Base-by-base conservation (phyloP, 2,888 invertebrate species). In the Dysmachus trigonus region DNA sequence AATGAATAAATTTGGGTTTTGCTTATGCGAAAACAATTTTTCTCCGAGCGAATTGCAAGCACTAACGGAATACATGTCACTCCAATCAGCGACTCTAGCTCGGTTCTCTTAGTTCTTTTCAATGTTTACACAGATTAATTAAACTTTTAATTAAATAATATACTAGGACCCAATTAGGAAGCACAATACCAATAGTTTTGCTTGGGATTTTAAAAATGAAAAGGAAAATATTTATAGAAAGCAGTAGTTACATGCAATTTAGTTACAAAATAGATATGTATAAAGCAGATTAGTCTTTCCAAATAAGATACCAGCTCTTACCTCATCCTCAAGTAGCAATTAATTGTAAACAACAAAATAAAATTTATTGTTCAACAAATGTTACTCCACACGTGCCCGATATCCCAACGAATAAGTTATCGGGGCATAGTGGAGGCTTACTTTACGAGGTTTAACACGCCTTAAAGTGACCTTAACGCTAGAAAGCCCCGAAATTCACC, bases 1-100 rank as follows among this genome's bases (percentile, higher is more conserved):
- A 71, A 86, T 84, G 38, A 41, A 27, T 76, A 86, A n/a, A 85
- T 86, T 87, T 85, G 74, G 85, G 87, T 85, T 87, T 86, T 87
- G 87, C 87, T 86, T 87, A 38, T 82, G 87, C 85, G 85, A 74
- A 76, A 87, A 85, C 62, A 73, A 47, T 87, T 86, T 18, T 10
- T 87, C 71, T 87, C n/a, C 85, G 87, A 87, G 85, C 72, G 38
- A 77, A 8, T 35, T 38, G 85, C 81, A 82, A 87, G 85, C 85
- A 86, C 86, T 85, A 62, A 62, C 3, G 38, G 41, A 86, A 81
- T 27, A 81, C 35, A 73, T 18, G 47, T 51, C 38, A 71, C 74
- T 86, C 47, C 62, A 53, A 85, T 76, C 85, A 86, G 87, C 76
- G 87, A 87, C 87, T 86, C 86, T 35, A 7, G 74, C 83, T 86